Evolutionary conservation across 1,140 invertebrate species (phyloP).

Genomic region (Cotesia chilonis): DNA sequence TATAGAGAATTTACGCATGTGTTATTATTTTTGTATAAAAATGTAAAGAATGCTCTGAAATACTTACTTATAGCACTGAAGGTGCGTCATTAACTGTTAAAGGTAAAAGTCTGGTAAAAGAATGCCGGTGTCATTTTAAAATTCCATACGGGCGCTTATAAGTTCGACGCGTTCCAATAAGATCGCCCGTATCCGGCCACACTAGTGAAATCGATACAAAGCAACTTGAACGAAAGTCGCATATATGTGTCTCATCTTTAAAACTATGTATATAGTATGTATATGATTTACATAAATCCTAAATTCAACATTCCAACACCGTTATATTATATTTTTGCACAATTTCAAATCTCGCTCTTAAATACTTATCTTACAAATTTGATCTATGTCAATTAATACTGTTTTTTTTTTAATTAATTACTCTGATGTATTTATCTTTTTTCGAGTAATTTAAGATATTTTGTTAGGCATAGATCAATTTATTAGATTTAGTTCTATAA

Average conservation of each 20-base stretch:
- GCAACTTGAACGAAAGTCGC: slow-evolving; percentile 6
- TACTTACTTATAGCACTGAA: background rate
- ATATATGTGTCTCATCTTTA: slow-evolving; percentile 6
- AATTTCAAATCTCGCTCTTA: background rate
- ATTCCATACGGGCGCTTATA: slow-evolving; percentile 24
- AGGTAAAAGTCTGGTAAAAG: slow-evolving; percentile 5
- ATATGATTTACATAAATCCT: slow-evolving; percentile 5
- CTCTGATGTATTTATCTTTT: too few relatives aligned
- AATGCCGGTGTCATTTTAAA: slow-evolving; percentile 19
- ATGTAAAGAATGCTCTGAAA: slow-evolving; percentile 4
- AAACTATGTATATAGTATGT: too few relatives aligned
- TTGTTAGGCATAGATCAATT: too few relatives aligned
- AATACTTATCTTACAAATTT: too few relatives aligned
- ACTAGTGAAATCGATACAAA: slow-evolving; percentile 23
- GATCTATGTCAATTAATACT: too few relatives aligned
- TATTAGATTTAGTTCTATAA: too few relatives aligned
- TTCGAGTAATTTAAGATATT: too few relatives aligned
- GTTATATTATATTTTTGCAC: too few relatives aligned
- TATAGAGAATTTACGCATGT: background rate
- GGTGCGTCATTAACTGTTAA: background rate
- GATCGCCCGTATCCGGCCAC: slow-evolving; percentile 25
- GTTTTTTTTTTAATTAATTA: too few relatives aligned
- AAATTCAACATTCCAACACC: slow-evolving; percentile 10
- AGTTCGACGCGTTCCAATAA: slow-evolving; percentile 21
- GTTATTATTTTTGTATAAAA: background rate